Percentiles rank a stretch among this genome's conserved stretches.
Evolutionary conservation across 2,888 invertebrate species (phyloP).

Genomic region (Strigamia maritima): DNA sequence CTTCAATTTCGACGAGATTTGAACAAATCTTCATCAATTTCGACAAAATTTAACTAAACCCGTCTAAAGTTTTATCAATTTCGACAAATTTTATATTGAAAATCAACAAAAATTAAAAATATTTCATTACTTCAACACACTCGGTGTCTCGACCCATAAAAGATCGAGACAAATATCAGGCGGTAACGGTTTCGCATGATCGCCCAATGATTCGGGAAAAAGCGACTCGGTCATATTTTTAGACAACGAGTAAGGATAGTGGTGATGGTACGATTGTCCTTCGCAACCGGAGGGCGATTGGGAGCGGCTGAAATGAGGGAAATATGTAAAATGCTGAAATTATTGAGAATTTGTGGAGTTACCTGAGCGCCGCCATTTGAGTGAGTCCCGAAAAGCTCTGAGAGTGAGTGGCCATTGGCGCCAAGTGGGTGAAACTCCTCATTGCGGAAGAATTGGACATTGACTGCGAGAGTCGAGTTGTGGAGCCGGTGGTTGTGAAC

Average conservation of each 20-base stretch:
- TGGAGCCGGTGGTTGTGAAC: no score
- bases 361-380: slow-evolving; percentile 47
- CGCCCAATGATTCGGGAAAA: slow-evolving; percentile 28
- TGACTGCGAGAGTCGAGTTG: no score
- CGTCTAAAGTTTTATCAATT: no score
- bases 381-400: slow-evolving; percentile 45
- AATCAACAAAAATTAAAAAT: no score
- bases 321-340: neutral
- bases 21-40: no score
- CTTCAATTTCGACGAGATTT: no score
- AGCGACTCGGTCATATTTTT: neutral
- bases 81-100: no score
- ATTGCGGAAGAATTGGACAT: no score
- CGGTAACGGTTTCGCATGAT: slow-evolving; percentile 64
- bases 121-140: slow-evolving; percentile 49
- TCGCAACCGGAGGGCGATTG: slow-evolving; percentile 53
- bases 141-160: slow-evolving; percentile 72
- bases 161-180: slow-evolving; percentile 86
- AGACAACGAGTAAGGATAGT: slow-evolving; percentile 46
- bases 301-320: slow-evolving; percentile 53
- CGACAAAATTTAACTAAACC: no score
- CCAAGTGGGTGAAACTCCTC: slow-evolving; percentile 37
- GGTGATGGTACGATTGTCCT: slow-evolving; percentile 46
- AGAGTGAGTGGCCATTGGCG: slow-evolving; percentile 47
- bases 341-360: no score